Base-by-base conservation (phyloP, 2,113 vertebrate species). In the Stomatorhinus ivindoensis region DNA sequence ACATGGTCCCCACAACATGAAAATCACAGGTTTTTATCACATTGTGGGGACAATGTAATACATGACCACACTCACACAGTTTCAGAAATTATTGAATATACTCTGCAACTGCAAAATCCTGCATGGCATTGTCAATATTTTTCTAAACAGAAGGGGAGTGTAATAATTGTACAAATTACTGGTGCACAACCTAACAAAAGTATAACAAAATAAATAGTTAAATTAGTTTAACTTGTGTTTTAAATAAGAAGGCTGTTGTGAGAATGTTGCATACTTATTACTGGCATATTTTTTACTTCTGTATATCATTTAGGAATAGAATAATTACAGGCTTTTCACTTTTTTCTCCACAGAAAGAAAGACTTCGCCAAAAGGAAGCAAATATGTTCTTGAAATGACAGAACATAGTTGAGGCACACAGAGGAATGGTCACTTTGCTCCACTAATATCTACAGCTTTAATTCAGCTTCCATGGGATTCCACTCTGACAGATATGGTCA, bases 361-460 rank as follows among this genome's bases (percentile, higher is more conserved):
- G 97, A 91, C 94, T 99, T 82, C 97, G 97, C 73, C 97, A 97
- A 93, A 99, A 98, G 93, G 97, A 98, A 95, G 97, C 97, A 87
- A 97, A 83, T 51, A 93, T 96, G 91, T 91, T 94, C 46, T 90
- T 92, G 92, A 95, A 90, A 92, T 95, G 94, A 96, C 46, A 84
- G 89, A 65, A 87, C 10, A 42, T 76, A 39, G 69, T 4, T 39
- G 15, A 76, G 69, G 11, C 35, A 39, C 69, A 76, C 69, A 76
- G 4, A 39, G 13, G 69, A 27, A 9, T 65, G 58, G 24, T n/a
- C 58, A 61, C 2, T 10, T 2, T 61, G n/a, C 58, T 65, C n/a
- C 58, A 65, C 58, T 10, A n/a, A 65, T 31, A 73, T 31, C 69
- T 39, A 39, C 69, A 76, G 27, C 69, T 19, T 76, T 76, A 76